Percentiles rank a stretch among this genome's conserved stretches.
phyloP scores from a whole-genome alignment of 2,113 vertebrate genomes.

The Nanorana parkeri region DNA sequence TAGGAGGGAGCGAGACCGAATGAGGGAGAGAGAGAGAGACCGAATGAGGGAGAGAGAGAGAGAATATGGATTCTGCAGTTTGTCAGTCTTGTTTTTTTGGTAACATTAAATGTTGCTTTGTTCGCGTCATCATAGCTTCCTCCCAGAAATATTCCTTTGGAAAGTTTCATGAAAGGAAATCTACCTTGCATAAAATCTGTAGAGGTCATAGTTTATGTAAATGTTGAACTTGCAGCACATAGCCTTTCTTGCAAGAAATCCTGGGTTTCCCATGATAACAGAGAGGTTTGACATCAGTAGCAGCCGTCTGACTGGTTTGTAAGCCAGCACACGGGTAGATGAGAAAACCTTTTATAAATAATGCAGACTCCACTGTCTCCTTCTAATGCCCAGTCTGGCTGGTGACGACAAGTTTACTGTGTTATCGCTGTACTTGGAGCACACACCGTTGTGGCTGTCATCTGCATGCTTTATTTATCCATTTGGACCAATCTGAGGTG shows the following conservation, averaged over 20 bases:
- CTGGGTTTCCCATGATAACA: slow-evolving; percentile 33
- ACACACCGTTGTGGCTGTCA: not conserved
- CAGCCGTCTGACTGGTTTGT: slow-evolving; percentile 36
- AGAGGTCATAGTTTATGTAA: not conserved
- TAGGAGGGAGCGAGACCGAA: too few species aligned
- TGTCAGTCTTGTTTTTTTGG: not conserved
- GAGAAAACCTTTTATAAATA: slow-evolving; percentile 21
- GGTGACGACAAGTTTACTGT: slow-evolving; percentile 4
- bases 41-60: too few species aligned
- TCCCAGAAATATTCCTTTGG: not conserved
- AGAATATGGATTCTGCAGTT: too few species aligned
- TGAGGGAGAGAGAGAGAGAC: too few species aligned
- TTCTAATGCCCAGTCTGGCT: slow-evolving; percentile 34
- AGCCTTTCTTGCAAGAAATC: not conserved
- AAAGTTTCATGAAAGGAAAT: not conserved
- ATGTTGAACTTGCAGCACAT: not conserved
- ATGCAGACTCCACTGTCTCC: slow-evolving; percentile 44
- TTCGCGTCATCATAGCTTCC: too few species aligned
- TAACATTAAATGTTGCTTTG: too few species aligned
- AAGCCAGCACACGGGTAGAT: not conserved
- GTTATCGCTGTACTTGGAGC: slow-evolving; percentile 6
- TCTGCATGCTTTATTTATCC: not conserved
- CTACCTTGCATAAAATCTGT: not conserved
- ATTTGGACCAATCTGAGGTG: not conserved
- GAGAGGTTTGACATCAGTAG: slow-evolving; percentile 29